Evolutionary conservation across 1,140 invertebrate species (phyloP), one percentile per base, ranked within the genome.

Genomic region (Chelonus insularis): DNA sequence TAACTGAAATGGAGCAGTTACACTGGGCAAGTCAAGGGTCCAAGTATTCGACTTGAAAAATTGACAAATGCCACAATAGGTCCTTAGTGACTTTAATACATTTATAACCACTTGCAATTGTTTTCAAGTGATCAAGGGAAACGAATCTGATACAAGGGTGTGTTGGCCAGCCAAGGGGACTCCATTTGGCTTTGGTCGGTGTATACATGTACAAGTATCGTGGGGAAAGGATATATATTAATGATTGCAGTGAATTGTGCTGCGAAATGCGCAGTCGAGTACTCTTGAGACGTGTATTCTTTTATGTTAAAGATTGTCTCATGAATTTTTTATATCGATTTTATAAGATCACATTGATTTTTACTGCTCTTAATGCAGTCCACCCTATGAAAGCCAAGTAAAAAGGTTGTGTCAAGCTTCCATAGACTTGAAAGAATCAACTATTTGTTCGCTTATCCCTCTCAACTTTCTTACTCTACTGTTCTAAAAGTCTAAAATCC

Each of bases 371-470:
- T 8, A 11, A 51, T 51, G n/a, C 14, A 14, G n/a, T 12, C 34
- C 14, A 47, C 11, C 29, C 43, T 41, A n/a, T n/a, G 5, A 34
- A 61, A 8, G 9, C 11, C 2, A 29, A 48, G 20, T 6, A 36
- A 43, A 57, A 57, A 32, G 45, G 52, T 23, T 50, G 39, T 55
- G 37, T 47, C 21, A 59, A 56, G 59, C 47, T 47, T 25, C 43
- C 48, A 21, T 39, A 58, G 65, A 45, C 48, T 45, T 29, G 47
- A 48, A 57, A 60, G 54, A 63, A 61, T 23, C 52, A 23, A 61
- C 62, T 64, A 63, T 70, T 72, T 70, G 71, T 60, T 65, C 71
- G 65, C 70, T 72, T 72, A 73, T 61, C 64, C 70, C 63, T 67
- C 68, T 67, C 20, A 48, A 48, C 16, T 66, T 69, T 69, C 61